A percentile compares a stretch with the other conserved stretches of the same genome.
Conservation (phyloP, 2,888 invertebrate genomes). For the Diabrotica balteata region DNA sequence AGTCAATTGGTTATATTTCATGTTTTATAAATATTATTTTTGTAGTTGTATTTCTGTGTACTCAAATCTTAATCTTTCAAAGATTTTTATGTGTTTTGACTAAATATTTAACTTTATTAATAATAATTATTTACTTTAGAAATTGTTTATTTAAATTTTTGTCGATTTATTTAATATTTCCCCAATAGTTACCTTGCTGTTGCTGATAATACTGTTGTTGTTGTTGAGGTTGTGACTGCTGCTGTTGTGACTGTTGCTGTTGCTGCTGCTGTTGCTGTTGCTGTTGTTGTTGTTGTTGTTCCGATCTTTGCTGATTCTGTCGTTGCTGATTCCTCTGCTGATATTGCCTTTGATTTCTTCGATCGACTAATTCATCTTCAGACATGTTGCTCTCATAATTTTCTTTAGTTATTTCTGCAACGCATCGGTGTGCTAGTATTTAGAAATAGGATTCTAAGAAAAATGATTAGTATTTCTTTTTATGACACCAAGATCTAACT, state of each 20-base stretch:
- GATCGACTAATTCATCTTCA: constrained; percentile 69
- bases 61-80: too few species aligned
- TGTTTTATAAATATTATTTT: too few species aligned
- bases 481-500: constrained; percentile 49
- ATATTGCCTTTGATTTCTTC: constrained; percentile 57
- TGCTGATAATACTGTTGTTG: constrained; percentile 57
- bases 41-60: too few species aligned
- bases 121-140: too few species aligned
- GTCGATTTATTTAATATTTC: constrained; percentile 15
- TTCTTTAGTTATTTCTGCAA: constrained; percentile 83
- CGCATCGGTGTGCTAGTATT: constrained; percentile 59
- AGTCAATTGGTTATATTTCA: too few species aligned
- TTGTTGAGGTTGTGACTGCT: constrained; percentile 56
- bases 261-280: constrained; percentile 59
- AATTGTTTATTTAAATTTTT: too few species aligned
- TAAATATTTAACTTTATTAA: too few species aligned
- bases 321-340: constrained; percentile 52
- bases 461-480: constrained; percentile 49
- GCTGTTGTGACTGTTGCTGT: constrained; percentile 46
- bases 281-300: constrained; percentile 58
- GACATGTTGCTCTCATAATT: constrained; percentile 74
- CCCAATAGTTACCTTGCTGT: constrained; percentile 51
- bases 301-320: constrained; percentile 59
- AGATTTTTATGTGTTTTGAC: too few species aligned
- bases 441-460: constrained; percentile 46